Conservation (phyloP, 2,797 vertebrate genomes). For the Enteromius radiatus region DNA sequence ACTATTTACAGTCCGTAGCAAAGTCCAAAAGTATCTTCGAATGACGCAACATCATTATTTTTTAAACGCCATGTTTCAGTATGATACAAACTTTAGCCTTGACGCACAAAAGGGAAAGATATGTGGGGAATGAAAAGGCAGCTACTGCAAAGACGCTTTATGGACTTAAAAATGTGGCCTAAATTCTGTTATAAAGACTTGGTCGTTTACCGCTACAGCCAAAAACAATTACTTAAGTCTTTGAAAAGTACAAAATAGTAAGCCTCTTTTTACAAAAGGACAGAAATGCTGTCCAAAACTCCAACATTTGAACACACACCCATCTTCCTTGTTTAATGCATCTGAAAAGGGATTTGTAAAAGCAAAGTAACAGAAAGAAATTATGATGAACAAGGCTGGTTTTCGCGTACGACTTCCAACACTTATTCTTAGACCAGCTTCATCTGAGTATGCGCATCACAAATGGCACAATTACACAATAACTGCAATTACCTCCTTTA, state of each 20-base stretch:
- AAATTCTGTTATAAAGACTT: not conserved
- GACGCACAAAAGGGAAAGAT: not conserved
- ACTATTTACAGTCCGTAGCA: not conserved
- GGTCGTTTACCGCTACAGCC: not conserved
- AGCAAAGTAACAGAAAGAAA: conserved; percentile 9
- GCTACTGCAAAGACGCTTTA: not conserved
- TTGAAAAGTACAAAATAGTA: not conserved
- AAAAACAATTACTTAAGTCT: not conserved
- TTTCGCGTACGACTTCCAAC: conserved; percentile 29
- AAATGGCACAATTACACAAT: conserved; percentile 90
- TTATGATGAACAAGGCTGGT: not conserved
- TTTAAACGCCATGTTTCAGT: not conserved
- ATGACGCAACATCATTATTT: not conserved
- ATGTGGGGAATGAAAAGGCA: too few species aligned
- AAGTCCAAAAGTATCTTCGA: not conserved
- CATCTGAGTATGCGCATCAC: conserved; percentile 69
- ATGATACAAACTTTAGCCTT: not conserved
- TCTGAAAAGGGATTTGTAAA: not conserved
- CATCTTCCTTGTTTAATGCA: not conserved
- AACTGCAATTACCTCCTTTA: conserved; percentile 96
- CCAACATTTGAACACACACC: not conserved
- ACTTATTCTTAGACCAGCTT: conserved; percentile 60
- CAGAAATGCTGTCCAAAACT: not conserved
- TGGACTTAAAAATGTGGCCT: not conserved
- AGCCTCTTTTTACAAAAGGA: not conserved